Percentiles rank a stretch among this genome's conserved stretches.
These are phyloP conservation scores for Noctuana brunneofusca DNA, from an alignment of 2,888 invertebrate species.

Conservation along the genomic window DNA sequence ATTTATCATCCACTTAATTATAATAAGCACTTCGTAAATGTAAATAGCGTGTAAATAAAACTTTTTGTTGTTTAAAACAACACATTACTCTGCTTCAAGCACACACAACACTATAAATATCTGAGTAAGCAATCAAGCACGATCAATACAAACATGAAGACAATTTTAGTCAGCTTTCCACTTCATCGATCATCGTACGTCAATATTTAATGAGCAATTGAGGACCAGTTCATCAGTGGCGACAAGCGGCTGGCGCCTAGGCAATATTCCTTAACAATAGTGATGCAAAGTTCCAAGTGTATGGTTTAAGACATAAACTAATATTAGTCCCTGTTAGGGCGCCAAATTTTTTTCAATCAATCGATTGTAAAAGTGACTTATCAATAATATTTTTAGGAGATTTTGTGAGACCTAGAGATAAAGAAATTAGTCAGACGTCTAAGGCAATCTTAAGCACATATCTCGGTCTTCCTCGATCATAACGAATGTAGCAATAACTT, in stretches of 20 bases:
- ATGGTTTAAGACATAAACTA: background rate
- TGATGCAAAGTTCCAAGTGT: conserved; percentile 7
- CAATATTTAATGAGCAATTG: conserved; percentile 23
- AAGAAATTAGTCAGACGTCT: no score
- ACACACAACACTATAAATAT: background rate
- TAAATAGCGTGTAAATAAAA: no score
- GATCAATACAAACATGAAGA: background rate
- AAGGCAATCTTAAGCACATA: no score
- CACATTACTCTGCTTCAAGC: background rate
- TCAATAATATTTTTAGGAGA: no score
- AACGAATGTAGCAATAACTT: no score
- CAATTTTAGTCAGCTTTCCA: conserved; percentile 9
- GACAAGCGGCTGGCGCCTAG: conserved; percentile 11
- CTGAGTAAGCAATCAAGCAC: background rate
- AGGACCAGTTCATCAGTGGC: conserved; percentile 4
- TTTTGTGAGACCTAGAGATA: no score
- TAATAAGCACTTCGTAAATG: no score
- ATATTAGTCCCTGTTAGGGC: background rate
- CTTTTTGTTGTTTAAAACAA: no score
- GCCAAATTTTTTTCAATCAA: no score
- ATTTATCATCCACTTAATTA: no score
- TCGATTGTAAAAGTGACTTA: no score
- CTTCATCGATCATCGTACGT: conserved; percentile 24
- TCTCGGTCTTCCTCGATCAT: no score
- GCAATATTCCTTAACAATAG: conserved; percentile 1